phyloP scores from a whole-genome alignment of 2,113 vertebrate genomes.

The Neomonachus schauinslandi region DNA sequence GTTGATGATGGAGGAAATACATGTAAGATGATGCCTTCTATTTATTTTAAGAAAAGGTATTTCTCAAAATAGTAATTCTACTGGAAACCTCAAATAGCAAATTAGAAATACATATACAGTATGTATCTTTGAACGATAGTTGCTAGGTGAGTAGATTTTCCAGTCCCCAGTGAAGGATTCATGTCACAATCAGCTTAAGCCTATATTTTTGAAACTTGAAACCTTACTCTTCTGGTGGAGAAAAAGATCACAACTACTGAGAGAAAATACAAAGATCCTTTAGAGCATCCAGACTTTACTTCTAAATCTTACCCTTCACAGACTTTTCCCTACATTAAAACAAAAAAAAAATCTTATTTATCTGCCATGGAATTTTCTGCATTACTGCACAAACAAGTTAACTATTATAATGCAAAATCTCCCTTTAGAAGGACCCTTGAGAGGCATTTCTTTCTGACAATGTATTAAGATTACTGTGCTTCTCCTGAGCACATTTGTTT shows the following conservation, averaged over 20 bases:
- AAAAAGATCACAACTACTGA: slow-evolving; percentile 4
- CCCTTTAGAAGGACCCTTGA: neutral
- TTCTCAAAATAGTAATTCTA: slow-evolving; percentile 34
- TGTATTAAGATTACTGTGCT: neutral
- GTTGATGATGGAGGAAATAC: neutral
- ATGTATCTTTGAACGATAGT: neutral
- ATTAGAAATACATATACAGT: neutral
- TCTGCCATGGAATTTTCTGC: slow-evolving; percentile 43
- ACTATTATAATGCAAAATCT: slow-evolving; percentile 1
- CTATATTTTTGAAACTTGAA: slow-evolving; percentile 58
- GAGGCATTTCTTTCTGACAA: neutral
- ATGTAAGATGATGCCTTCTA: neutral
- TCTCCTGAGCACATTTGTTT: neutral
- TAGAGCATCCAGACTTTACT: neutral
- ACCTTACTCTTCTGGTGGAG: slow-evolving; percentile 44
- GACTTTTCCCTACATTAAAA: neutral
- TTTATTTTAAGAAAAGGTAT: neutral
- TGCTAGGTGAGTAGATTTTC: slow-evolving; percentile 52
- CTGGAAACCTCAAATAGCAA: slow-evolving; percentile 19
- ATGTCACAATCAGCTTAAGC: slow-evolving; percentile 53
- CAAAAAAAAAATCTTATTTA: neutral
- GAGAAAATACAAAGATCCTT: slow-evolving; percentile 34
- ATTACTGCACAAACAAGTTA: slow-evolving; percentile 11
- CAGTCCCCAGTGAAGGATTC: slow-evolving; percentile 33
- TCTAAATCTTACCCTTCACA: neutral